phyloP scores from a whole-genome alignment of 2,888 invertebrate genomes.

The Ephialtes manifestator region DNA sequence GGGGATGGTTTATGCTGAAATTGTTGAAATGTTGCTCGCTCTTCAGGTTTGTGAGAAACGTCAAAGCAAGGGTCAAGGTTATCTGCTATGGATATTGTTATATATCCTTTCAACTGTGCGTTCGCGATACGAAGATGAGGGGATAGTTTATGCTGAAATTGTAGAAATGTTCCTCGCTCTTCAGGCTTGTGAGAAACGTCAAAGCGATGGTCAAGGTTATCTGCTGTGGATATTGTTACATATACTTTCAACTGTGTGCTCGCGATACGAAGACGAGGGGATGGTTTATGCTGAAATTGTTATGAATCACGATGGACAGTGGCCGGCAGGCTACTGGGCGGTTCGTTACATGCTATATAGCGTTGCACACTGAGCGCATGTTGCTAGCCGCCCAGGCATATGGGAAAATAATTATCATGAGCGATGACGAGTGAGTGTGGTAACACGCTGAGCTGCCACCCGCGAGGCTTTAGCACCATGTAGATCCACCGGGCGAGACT shows the following conservation, averaged over 20 bases:
- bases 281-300: conserved; percentile 73
- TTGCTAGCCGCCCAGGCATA: conserved; percentile 70
- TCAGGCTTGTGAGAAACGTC: no score
- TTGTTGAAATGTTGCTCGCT: no score
- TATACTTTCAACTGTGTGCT: neutral
- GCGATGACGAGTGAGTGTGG: conserved; percentile 73
- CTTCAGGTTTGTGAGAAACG: no score
- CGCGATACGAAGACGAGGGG: neutral
- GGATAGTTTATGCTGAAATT: conserved; percentile 70
- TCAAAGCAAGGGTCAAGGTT: no score
- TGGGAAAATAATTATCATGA: conserved; percentile 84
- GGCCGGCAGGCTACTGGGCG: conserved; percentile 78
- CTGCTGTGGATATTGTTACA: neutral
- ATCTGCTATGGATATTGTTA: no score
- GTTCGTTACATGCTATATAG: conserved; percentile 71
- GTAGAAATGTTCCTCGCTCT: no score
- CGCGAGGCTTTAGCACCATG: conserved; percentile 48
- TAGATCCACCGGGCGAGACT: conserved; percentile 3
- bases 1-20: no score
- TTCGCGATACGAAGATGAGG: neutral
- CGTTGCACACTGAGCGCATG: conserved; percentile 39
- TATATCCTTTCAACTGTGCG: no score
- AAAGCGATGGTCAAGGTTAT: no score
- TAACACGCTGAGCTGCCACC: conserved; percentile 67
- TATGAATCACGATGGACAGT: conserved; percentile 81